Evolutionary conservation across 1,140 invertebrate species (phyloP).

Genomic region (Bombyx mandarina): DNA sequence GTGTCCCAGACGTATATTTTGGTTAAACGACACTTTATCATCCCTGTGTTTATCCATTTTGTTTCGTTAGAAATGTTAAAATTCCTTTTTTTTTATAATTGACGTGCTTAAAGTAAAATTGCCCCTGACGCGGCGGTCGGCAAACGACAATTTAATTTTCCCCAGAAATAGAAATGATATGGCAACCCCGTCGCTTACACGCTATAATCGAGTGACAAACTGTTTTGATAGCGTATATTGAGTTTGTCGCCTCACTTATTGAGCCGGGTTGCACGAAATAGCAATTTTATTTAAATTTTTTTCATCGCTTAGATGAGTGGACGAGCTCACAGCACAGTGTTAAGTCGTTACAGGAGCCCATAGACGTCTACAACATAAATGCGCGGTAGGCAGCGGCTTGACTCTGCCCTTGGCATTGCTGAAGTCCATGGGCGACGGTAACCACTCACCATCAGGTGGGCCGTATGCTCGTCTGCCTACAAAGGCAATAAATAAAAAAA

Average conservation of each 20-base stretch:
- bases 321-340: no score
- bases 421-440: no score
- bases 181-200: slow-evolving; percentile 36
- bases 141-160: slow-evolving; percentile 59
- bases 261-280: neutral
- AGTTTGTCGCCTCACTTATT: slow-evolving; percentile 4
- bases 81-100: slow-evolving; percentile 25
- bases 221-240: slow-evolving; percentile 44
- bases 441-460: no score
- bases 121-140: slow-evolving; percentile 28
- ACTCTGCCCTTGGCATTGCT: no score
- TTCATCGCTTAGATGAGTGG: no score
- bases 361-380: no score
- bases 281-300: no score
- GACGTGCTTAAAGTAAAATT: slow-evolving; percentile 42
- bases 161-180: slow-evolving; percentile 2
- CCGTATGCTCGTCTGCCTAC: no score
- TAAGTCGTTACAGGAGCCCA: no score
- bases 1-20: slow-evolving; percentile 47
- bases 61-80: slow-evolving; percentile 39
- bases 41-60: slow-evolving; percentile 52
- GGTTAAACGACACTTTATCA: slow-evolving; percentile 69
- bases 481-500: no score
- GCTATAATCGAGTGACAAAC: slow-evolving; percentile 64
- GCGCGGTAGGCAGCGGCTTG: no score